phyloP scores from a whole-genome alignment of 2,113 vertebrate genomes.

The Cyrtonyx montezumae region DNA sequence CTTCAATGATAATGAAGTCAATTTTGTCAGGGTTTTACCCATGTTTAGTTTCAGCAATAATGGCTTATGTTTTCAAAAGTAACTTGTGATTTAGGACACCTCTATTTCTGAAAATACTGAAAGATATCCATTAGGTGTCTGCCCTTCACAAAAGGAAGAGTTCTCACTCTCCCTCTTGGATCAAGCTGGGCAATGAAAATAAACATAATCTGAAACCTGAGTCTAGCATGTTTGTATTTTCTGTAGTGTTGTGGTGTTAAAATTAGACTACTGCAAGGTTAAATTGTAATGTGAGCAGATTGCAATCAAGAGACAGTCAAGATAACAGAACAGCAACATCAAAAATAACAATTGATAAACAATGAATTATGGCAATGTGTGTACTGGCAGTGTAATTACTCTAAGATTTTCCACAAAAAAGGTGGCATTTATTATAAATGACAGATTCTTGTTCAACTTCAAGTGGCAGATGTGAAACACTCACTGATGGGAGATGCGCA shows the following conservation, averaged over 20 bases:
- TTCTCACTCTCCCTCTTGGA: not conserved
- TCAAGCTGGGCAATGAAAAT: not conserved
- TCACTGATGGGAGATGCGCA: not conserved
- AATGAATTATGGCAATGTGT: not conserved
- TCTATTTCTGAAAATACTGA: not conserved
- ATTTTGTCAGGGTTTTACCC: not conserved
- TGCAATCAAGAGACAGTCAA: slow-evolving; percentile 22
- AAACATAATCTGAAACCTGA: not conserved
- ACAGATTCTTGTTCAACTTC: not conserved
- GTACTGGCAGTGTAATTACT: not conserved
- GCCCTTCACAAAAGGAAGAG: not conserved
- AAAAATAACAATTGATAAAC: not conserved
- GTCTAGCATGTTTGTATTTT: not conserved
- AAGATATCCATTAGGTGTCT: not conserved
- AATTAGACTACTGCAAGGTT: slow-evolving; percentile 57
- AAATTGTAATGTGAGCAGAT: slow-evolving; percentile 15
- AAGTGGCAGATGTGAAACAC: slow-evolving; percentile 25
- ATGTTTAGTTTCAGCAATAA: slow-evolving; percentile 12
- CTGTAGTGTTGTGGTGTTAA: slow-evolving; percentile 9
- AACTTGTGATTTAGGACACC: not conserved
- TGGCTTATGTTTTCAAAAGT: not conserved
- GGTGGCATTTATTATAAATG: not conserved
- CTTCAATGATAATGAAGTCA: not conserved
- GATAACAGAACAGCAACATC: slow-evolving; percentile 26
- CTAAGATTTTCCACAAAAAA: slow-evolving; percentile 2